phyloP scores from a whole-genome alignment of 1,140 invertebrate genomes.

The Scaptomyza pallida region DNA sequence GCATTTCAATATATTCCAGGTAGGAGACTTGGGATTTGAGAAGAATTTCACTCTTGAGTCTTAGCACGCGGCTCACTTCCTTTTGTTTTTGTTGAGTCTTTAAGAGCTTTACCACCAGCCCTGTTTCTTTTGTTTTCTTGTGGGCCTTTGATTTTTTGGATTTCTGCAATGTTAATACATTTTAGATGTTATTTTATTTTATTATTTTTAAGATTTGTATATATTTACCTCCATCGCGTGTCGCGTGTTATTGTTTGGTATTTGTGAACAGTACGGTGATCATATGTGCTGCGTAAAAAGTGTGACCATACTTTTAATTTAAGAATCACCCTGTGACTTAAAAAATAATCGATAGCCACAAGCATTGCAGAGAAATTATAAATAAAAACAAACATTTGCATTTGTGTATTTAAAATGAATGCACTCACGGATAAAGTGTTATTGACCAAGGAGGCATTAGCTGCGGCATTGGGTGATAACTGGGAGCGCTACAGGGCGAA shows the following conservation, averaged over 20 bases:
- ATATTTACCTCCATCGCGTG: slow-evolving; percentile 53
- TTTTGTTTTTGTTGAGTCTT: slow-evolving; percentile 60
- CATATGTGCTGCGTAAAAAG: background rate
- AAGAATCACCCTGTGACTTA: background rate
- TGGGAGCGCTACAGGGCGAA: slow-evolving; percentile 88
- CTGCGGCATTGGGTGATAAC: slow-evolving; percentile 87
- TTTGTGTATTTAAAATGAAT: slow-evolving; percentile 48
- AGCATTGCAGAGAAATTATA: background rate
- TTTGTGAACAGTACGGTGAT: background rate
- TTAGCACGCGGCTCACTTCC: slow-evolving; percentile 61
- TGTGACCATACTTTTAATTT: background rate
- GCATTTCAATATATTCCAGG: slow-evolving; percentile 68
- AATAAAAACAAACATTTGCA: slow-evolving; percentile 1
- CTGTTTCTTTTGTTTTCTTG: slow-evolving; percentile 49
- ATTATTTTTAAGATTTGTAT: background rate
- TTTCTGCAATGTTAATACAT: slow-evolving; percentile 35
- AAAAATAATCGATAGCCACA: slow-evolving; percentile 2
- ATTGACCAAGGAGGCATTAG: slow-evolving; percentile 86
- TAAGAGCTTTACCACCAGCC: slow-evolving; percentile 40
- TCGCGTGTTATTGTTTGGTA: slow-evolving; percentile 45
- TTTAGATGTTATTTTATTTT: background rate
- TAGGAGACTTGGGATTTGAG: slow-evolving; percentile 66
- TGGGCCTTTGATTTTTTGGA: slow-evolving; percentile 52
- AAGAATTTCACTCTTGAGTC: slow-evolving; percentile 62
- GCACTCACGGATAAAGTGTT: slow-evolving; percentile 69